Conservation (phyloP, 2,888 invertebrate species). For the Xylophagus ater region DNA sequence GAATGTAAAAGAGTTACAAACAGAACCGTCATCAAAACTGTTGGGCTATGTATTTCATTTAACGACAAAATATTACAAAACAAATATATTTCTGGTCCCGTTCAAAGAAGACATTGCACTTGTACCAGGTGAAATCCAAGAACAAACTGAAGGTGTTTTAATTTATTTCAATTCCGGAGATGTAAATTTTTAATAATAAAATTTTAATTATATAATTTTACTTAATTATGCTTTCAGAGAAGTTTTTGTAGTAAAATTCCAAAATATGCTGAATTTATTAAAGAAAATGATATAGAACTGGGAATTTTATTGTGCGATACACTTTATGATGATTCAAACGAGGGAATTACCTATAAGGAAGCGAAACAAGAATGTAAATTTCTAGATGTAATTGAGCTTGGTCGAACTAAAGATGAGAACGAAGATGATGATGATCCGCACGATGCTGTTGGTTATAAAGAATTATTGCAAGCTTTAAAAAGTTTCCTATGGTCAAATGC, state of each 20-base stretch:
- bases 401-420: conserved; percentile 20
- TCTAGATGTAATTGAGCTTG: conserved; percentile 25
- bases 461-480: conserved; percentile 21
- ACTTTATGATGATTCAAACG: conserved; percentile 21
- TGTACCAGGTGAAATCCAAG: conserved; percentile 20
- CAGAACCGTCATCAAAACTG: conserved; percentile 12
- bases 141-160: conserved; percentile 21
- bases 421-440: conserved; percentile 19
- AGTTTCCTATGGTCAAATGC: conserved; percentile 25
- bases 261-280: conserved; percentile 22
- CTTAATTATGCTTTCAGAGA: conserved; percentile 17
- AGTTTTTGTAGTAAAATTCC: conserved; percentile 20
- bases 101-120: conserved; percentile 17
- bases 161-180: conserved; percentile 25
- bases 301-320: conserved; percentile 23
- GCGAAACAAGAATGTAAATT: conserved; percentile 21
- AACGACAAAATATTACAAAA: conserved; percentile 24
- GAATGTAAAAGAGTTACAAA: conserved; percentile 1
- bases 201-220: background rate
- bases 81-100: conserved; percentile 21
- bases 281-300: conserved; percentile 22
- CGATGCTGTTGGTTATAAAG: conserved; percentile 24
- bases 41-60: conserved; percentile 22
- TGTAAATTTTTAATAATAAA: conserved; percentile 16
- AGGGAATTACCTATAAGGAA: conserved; percentile 25